Evolutionary conservation across 2,113 vertebrate genomes (phyloP).

Genomic region (Menura novaehollandiae): DNA sequence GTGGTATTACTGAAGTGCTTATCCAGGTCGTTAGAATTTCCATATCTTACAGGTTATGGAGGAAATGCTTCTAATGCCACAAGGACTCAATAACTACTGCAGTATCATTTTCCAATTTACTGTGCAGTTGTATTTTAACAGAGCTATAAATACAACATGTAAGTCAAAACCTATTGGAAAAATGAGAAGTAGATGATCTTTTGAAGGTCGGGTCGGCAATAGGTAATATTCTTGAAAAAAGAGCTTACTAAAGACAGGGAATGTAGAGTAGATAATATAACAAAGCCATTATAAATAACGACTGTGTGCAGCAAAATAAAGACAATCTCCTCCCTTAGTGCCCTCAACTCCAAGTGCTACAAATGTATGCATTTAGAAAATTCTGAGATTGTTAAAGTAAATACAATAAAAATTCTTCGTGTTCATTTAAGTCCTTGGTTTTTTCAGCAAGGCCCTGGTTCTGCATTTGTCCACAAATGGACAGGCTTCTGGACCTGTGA

Average conservation of each 20-base stretch:
- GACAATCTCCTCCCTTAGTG: neutral
- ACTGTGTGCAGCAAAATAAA: neutral
- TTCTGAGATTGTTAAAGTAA: neutral
- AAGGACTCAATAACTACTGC: neutral
- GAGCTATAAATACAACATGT: neutral
- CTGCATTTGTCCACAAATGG: neutral
- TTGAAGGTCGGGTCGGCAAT: neutral
- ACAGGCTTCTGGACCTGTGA: neutral
- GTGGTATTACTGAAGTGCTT: neutral
- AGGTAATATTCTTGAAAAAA: neutral
- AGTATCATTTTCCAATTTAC: neutral
- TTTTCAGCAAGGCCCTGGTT: neutral
- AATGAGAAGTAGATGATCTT: neutral
- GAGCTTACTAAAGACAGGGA: neutral
- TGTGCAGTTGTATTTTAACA: constrained; percentile 26
- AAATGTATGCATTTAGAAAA: neutral
- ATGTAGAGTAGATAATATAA: neutral
- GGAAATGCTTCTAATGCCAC: neutral
- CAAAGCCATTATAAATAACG: neutral
- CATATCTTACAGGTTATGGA: neutral
- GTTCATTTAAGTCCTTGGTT: neutral
- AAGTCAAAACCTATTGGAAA: neutral
- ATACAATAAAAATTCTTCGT: neutral
- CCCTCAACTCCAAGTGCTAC: neutral
- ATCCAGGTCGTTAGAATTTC: neutral